Evolutionary conservation across 2,113 vertebrate species (phyloP).

Genomic region (Eurypyga helias): DNA sequence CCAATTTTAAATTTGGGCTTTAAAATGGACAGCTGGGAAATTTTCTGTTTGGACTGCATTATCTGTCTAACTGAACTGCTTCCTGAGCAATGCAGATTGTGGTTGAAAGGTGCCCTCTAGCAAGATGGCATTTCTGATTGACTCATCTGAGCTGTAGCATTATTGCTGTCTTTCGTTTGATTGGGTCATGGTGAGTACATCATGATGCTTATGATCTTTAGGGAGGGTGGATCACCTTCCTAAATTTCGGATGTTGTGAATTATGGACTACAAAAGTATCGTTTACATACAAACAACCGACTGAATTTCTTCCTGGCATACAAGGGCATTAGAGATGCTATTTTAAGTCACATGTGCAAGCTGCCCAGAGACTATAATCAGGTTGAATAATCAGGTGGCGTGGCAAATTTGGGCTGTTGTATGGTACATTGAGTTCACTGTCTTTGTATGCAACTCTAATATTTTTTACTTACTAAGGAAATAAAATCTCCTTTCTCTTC

Average conservation of each 20-base stretch:
- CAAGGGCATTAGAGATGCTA: neutral
- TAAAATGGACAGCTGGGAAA: conserved; percentile 35
- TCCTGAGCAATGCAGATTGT: conserved; percentile 8
- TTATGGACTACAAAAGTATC: neutral
- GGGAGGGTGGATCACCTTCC: neutral
- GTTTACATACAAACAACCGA: neutral
- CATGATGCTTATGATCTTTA: neutral
- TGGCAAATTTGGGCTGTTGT: neutral
- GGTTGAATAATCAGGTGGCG: conserved; percentile 28
- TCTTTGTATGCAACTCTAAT: neutral
- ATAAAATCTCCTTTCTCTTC: neutral
- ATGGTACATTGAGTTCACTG: neutral
- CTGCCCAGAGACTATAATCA: neutral
- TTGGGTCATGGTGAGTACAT: neutral
- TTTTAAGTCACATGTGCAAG: neutral
- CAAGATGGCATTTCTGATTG: conserved; percentile 33
- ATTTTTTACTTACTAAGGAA: neutral
- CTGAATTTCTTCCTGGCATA: neutral
- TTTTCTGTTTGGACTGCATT: conserved; percentile 12
- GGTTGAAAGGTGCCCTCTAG: conserved; percentile 28
- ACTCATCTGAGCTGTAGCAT: conserved; percentile 8
- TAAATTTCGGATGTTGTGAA: neutral
- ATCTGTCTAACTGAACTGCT: conserved; percentile 32
- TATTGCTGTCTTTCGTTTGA: neutral
- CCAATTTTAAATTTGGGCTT: neutral